Evolutionary conservation across 1,140 invertebrate species (phyloP), one percentile per base, ranked within the genome.

Genomic region (Orussus abietinus): DNA sequence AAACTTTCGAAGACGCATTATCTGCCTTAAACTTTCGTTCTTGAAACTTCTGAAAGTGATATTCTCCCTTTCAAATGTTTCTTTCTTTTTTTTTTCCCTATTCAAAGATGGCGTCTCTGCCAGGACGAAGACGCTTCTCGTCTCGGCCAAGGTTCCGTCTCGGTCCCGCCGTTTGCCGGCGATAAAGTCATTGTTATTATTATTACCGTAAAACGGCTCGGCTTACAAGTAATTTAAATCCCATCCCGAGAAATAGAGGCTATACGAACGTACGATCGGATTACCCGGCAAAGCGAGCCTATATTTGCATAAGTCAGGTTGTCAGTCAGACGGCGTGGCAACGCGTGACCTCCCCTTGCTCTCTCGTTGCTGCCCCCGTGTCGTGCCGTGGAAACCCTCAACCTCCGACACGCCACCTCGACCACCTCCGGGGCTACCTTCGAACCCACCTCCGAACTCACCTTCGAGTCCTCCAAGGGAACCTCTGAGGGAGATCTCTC

Each of bases 301-400:
- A 58, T 70, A 72, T 72, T 72, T 72, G 69, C 69, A 71, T 71
- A 71, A 72, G 68, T 72, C 68, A 71, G 68, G 55, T 69, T 70
- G 68, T 71, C 69, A 71, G 68, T 72, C 69, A 69, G 63, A 57
- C 59, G 56, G 60, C 57, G 51, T 70, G 67, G 66, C 69, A 70
- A 69, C 59, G 53, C 59, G 52, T 62, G 66, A 70, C 65, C 66
- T 63, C 47, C 54, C 58, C 59, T 58, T 61, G 56, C 51, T 57
- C 60, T 59, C 51, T 49, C 53, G 22, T n/a, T n/a, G 22, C 45
- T 54, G 53, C 57, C 58, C 52, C n/a, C n/a, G n/a, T n/a, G n/a
- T n/a, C n/a, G n/a, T n/a, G n/a, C n/a, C n/a, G n/a, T n/a, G n/a
- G n/a, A n/a, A n/a, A n/a, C n/a, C n/a, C n/a, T n/a, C 5, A 3